These are phyloP conservation scores for Dreissena polymorpha DNA, from an alignment of 1,140 invertebrate species.

Conservation along the genomic window DNA sequence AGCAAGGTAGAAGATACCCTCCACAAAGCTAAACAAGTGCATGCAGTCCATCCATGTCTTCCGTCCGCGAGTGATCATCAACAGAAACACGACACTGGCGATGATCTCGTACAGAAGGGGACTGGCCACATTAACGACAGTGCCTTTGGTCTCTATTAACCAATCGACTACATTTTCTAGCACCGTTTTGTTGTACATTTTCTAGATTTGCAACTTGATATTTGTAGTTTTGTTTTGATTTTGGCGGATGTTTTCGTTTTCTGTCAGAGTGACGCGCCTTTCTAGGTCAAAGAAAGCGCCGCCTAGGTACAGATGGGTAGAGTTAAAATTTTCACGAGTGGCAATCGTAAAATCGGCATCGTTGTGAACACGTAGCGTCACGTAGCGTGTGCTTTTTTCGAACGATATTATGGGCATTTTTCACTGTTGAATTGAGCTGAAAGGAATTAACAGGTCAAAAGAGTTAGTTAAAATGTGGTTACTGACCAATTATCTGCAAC, in stretches of 20 bases:
- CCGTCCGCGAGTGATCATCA: conserved; percentile 5
- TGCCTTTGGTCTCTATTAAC: conserved; percentile 8
- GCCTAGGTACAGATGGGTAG: no score
- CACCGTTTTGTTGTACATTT: conserved; percentile 38
- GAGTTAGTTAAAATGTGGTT: no score
- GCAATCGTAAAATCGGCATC: no score
- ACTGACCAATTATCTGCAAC: no score
- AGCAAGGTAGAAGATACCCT: background rate
- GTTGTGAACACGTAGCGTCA: no score
- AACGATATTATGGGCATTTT: no score
- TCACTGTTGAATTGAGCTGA: no score
- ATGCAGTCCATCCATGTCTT: background rate
- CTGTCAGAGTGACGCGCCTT: conserved; percentile 32
- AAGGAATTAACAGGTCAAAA: no score
- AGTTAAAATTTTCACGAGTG: no score
- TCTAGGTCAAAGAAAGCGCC: conserved; percentile 2
- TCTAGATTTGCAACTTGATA: background rate
- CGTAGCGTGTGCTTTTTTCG: no score
- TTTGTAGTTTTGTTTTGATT: conserved; percentile 30
- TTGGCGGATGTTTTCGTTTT: conserved; percentile 46
- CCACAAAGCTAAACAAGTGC: background rate
- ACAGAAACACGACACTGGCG: conserved; percentile 13
- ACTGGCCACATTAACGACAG: background rate
- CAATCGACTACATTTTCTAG: no score
- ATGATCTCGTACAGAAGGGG: background rate